Evolutionary conservation across 2,113 vertebrate species (phyloP), one percentile per base, ranked within the genome.

Genomic region (Chiloscyllium plagiosum): DNA sequence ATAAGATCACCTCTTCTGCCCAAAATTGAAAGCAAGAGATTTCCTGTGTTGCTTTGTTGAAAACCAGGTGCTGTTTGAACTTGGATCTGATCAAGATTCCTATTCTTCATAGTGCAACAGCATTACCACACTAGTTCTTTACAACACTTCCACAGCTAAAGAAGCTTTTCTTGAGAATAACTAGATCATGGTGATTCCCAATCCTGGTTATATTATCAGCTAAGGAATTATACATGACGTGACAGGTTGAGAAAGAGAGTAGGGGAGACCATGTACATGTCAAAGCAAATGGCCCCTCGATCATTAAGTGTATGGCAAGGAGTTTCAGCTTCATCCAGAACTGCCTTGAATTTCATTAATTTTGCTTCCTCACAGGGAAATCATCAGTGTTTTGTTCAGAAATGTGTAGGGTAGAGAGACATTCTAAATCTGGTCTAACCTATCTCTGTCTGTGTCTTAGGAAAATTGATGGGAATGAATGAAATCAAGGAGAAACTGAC

Each of bases 401-500:
- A 22, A 3, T 50, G 29, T 26, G 56, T 13, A 10, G 92, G 3
- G 26, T 61, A 76, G 52, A 56, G 69, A 13, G 66, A 37, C 68
- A 94, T 94, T 69, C 15, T 37, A 26, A 0, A 47, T 15, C 15
- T 90, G 52, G 50, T 1, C 26, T 96, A 61, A 87, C 42, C 15
- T 4, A 20, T 96, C 24, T 72, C 37, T 87, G 52, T 96, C 26
- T 83, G 33, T 5, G 26, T 86, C 69, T 29, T 47, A 99, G 99
- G 99, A 96, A 99, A 99, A 97, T 98, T 99, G 96, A 99, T 97
- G 2, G 99, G 99, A 33, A 99, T 99, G 99, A 99, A 99, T 0
- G 99, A 99, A 97, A 99, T 99, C 97, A 98, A 98, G 0, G 99
- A 99, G 98, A 99, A 98, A 97, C 96, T 99, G 96, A 97, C 47